Conservation (phyloP, 2,888 invertebrate genomes). For the Rhodophaea formosa region DNA sequence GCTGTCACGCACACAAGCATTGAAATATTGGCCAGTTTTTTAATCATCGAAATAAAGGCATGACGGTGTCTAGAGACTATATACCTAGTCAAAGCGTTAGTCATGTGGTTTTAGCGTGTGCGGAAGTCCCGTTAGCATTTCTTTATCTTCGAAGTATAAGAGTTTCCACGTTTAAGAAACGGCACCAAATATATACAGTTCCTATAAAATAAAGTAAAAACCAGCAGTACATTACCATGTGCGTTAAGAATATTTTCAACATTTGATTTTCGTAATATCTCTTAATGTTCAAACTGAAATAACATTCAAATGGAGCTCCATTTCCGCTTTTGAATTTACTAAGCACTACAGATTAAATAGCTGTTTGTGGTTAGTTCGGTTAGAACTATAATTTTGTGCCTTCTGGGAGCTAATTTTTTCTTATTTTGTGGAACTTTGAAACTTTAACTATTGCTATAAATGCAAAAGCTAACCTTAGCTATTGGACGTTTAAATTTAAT, state of each 20-base stretch:
- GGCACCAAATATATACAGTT: too few species aligned
- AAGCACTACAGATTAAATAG: neutral
- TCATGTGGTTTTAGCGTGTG: too few species aligned
- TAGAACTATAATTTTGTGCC: neutral
- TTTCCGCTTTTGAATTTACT: neutral
- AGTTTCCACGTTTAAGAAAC: too few species aligned
- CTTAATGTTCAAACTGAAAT: slow-evolving; percentile 5
- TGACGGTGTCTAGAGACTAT: too few species aligned
- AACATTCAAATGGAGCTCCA: slow-evolving; percentile 4
- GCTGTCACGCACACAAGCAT: too few species aligned
- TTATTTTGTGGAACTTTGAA: neutral
- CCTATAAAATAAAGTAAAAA: slow-evolving; percentile 1
- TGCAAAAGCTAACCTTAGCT: too few species aligned
- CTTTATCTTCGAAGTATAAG: too few species aligned
- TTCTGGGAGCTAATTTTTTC: neutral
- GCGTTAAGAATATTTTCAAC: slow-evolving; percentile 11
- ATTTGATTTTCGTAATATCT: slow-evolving; percentile 11
- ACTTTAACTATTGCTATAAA: too few species aligned
- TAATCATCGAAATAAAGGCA: too few species aligned
- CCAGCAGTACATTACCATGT: slow-evolving; percentile 1
- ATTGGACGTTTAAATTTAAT: neutral
- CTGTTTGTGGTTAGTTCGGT: neutral
- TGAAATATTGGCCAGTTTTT: too few species aligned
- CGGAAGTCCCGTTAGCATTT: too few species aligned
- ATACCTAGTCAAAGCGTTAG: too few species aligned